Evolutionary conservation across 1,140 invertebrate genomes (phyloP), one percentile per base, ranked within the genome.

Genomic region (Agraylea sexmaculata): DNA sequence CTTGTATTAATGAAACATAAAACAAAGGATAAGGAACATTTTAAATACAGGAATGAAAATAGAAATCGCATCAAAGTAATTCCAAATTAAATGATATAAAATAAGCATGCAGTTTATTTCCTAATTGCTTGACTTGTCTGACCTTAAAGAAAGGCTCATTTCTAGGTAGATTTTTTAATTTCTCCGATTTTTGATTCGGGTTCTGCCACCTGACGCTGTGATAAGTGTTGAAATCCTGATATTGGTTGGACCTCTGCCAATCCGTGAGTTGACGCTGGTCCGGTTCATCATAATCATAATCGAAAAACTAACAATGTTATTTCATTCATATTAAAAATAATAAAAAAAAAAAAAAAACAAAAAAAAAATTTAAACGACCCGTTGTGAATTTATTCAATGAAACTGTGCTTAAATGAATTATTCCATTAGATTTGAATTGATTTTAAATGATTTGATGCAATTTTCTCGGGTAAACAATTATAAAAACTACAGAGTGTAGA

Each of bases 111-210:
- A n/a, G n/a, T n/a, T n/a, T n/a, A n/a, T n/a, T n/a, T n/a, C n/a
- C n/a, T n/a, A n/a, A n/a, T n/a, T n/a, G n/a, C n/a, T n/a, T n/a
- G 12, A 30, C 11, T 30, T 30, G 23, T n/a, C 43, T 40, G 38
- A 49, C 47, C 47, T 49, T 49, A 15, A 49, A 43, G 31, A 43
- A 49, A 28, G 41, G 43, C 21, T 49, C 47, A 33, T 31, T 6
- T 27, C 47, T 31, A 1, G 43, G 47, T 40, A 40, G 47, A 21
- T 40, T 43, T 49, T 43, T 49, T 15, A 40, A 34, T 30, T 49
- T 45, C 19, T 49, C 43, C 2, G 35, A 37, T 43, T 49, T 49
- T 42, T 49, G 47, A 38, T 45, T 45, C n/a, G 40, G 36, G 29
- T 49, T 19, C 0, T 16, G 43, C 2, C 28, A 18, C 33, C 37